phyloP scores from a whole-genome alignment of 2,888 invertebrate genomes.

The Cerceris rybyensis region DNA sequence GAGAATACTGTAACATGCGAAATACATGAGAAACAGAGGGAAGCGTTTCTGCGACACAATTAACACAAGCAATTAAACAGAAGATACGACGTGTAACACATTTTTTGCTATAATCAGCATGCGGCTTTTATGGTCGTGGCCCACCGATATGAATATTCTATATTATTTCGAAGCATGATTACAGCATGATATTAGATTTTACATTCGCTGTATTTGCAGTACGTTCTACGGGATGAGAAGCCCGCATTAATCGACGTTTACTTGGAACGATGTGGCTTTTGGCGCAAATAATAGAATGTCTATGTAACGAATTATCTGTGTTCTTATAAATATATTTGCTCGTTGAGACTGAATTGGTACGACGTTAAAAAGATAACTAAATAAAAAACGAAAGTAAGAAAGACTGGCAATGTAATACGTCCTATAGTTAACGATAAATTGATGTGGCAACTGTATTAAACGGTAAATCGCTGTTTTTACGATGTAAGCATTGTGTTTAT shows the following conservation, averaged over 20 bases:
- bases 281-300: not conserved
- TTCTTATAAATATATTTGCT: too few species aligned
- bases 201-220: not conserved
- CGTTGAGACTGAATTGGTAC: not conserved
- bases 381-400: not conserved
- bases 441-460: conserved; percentile 8
- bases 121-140: conserved; percentile 60
- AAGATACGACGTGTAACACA: conserved; percentile 7
- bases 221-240: not conserved
- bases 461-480: conserved; percentile 16
- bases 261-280: not conserved
- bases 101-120: conserved; percentile 48
- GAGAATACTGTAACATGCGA: too few species aligned
- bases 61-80: conserved; percentile 5
- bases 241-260: not conserved
- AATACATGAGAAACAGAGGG: too few species aligned
- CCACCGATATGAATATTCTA: conserved; percentile 47
- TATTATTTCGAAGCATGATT: conserved; percentile 61
- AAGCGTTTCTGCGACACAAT: not conserved
- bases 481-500: conserved; percentile 10
- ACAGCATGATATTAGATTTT: conserved; percentile 47
- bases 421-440: not conserved
- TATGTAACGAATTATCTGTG: too few species aligned
- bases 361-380: not conserved
- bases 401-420: not conserved